These are phyloP conservation scores for Linyphia triangularis DNA, from an alignment of 2,888 invertebrate species.

Conservation along the genomic window DNA sequence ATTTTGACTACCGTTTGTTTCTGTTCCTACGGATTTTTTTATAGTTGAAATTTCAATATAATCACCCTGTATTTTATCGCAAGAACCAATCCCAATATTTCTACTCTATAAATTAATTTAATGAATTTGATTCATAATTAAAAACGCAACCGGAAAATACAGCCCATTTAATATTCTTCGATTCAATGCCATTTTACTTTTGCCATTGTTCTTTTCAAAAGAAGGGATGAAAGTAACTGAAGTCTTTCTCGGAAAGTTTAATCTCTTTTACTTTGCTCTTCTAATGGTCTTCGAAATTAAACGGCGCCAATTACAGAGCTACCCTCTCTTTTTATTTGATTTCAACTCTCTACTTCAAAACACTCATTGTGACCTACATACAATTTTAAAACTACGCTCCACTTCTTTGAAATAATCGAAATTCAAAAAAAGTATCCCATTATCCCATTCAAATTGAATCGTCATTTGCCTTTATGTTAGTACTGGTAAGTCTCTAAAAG, in stretches of 20 bases:
- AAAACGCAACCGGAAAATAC: no score
- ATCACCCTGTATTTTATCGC: no score
- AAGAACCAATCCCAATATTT: no score
- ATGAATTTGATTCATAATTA: no score
- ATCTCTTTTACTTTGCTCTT: neutral
- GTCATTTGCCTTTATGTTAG: neutral
- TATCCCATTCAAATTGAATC: neutral
- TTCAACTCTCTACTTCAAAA: neutral
- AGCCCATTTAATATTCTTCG: no score
- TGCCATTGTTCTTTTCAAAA: no score
- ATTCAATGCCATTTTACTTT: no score
- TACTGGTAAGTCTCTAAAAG: no score
- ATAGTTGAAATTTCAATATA: no score
- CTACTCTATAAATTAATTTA: no score
- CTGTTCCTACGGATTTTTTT: no score
- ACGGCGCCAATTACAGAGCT: neutral
- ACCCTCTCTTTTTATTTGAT: neutral
- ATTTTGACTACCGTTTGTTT: no score
- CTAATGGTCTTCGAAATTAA: neutral
- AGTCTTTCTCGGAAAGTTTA: neutral
- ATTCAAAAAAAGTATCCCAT: neutral
- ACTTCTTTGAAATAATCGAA: neutral
- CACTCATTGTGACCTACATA: neutral
- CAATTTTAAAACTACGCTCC: neutral
- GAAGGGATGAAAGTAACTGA: neutral